phyloP scores from a whole-genome alignment of 2,888 invertebrate genomes.

The Bhutanitis thaidina region DNA sequence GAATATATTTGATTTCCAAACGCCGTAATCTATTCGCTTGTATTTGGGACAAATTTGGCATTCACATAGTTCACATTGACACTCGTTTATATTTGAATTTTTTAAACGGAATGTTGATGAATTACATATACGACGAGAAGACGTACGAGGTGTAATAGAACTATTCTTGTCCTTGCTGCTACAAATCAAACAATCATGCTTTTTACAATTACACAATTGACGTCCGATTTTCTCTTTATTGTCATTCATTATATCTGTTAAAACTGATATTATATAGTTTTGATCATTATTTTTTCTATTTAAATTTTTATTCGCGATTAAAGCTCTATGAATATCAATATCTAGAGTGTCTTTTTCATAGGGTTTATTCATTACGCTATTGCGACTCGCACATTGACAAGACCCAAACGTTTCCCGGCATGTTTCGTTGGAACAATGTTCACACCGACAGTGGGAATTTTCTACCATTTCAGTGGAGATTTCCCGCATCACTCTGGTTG shows the following conservation, averaged over 20 bases:
- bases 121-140: neutral
- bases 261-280: conserved; percentile 6
- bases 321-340: conserved; percentile 43
- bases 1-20: conserved; percentile 10
- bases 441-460: conserved; percentile 40
- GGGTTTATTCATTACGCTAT: conserved; percentile 42
- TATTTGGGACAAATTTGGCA: conserved; percentile 13
- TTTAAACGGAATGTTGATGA: neutral
- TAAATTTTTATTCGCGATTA: conserved; percentile 21
- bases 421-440: conserved; percentile 38
- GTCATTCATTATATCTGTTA: conserved; percentile 5
- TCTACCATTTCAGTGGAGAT: conserved; percentile 41
- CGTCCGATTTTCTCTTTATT: neutral
- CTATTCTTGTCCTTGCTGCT: neutral
- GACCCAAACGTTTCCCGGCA: conserved; percentile 37
- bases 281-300: conserved; percentile 16
- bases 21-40: neutral
- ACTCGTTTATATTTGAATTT: neutral
- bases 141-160: neutral
- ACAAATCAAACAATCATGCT: neutral
- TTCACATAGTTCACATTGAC: conserved; percentile 18
- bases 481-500: conserved; percentile 34
- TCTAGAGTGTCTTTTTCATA: conserved; percentile 38
- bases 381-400: conserved; percentile 42
- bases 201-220: neutral